Percentiles rank a stretch among this genome's conserved stretches.
Evolutionary conservation across 2,797 vertebrate species (phyloP).

Genomic region (Syngnathus acus): DNA sequence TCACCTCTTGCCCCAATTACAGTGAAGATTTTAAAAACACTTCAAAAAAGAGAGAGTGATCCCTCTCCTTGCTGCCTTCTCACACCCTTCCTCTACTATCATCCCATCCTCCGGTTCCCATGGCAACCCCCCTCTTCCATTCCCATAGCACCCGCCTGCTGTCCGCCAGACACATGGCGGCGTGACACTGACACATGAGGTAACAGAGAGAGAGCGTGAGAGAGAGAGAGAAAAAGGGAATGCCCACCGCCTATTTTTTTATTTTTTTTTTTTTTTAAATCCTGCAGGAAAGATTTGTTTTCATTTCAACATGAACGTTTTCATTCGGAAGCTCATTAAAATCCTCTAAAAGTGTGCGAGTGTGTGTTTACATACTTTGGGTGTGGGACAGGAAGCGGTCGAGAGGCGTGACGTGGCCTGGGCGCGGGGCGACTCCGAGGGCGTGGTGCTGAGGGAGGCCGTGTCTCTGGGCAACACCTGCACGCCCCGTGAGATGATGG

Average conservation of each 20-base stretch:
- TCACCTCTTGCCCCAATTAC: no score
- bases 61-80: neutral
- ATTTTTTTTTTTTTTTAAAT: conserved; percentile 16
- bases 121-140: conserved; percentile 51
- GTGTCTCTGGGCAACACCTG: conserved; percentile 97
- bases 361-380: conserved; percentile 82
- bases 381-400: conserved; percentile 97
- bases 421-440: conserved; percentile 95
- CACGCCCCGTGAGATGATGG: conserved; percentile 96
- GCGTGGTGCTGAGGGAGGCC: conserved; percentile 96
- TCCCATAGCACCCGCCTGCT: conserved; percentile 61
- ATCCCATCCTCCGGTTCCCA: conserved; percentile 46
- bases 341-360: neutral
- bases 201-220: conserved; percentile 26
- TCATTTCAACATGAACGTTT: conserved; percentile 5
- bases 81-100: conserved; percentile 15
- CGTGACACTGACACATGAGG: conserved; percentile 54
- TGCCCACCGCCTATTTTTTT: conserved; percentile 12
- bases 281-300: conserved; percentile 40
- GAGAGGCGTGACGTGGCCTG: conserved; percentile 98
- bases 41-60: neutral
- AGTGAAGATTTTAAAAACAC: neutral
- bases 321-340: no score
- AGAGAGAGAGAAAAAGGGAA: conserved; percentile 20
- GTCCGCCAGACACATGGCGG: conserved; percentile 55